Conservation (phyloP, 2,888 invertebrate genomes). For the Adineta ricciae region DNA sequence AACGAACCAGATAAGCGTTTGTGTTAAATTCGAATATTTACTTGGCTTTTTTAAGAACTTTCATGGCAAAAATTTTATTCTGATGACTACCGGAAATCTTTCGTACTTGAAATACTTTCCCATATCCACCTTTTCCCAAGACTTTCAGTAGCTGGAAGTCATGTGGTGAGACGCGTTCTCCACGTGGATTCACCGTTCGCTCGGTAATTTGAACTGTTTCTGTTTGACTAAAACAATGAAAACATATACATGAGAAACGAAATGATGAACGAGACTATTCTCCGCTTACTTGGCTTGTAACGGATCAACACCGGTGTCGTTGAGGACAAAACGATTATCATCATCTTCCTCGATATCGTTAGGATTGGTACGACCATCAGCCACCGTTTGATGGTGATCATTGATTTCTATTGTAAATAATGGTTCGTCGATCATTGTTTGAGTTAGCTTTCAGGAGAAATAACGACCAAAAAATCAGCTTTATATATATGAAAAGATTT, state of each 20-base stretch:
- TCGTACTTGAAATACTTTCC: constrained; percentile 72
- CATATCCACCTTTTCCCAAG: constrained; percentile 94
- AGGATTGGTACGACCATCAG: not conserved
- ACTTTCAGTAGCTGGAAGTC: constrained; percentile 90
- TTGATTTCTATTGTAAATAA: not conserved
- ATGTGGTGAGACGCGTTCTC: constrained; percentile 24
- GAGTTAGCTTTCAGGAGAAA: not conserved
- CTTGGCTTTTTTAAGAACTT: constrained; percentile 68
- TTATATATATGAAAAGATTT: not conserved
- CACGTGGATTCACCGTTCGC: constrained; percentile 31
- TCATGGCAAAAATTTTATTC: constrained; percentile 95
- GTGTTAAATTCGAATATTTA: not conserved
- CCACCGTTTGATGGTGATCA: not conserved
- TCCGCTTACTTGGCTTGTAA: not conserved
- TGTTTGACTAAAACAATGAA: not conserved
- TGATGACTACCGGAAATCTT: constrained; percentile 83
- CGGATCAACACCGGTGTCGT: not conserved
- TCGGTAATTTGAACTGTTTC: constrained; percentile 33
- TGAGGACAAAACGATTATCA: not conserved
- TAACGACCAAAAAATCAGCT: not conserved
- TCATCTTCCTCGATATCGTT: not conserved
- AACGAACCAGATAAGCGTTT: not conserved
- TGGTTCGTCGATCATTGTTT: not conserved
- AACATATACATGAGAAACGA: too few species aligned
- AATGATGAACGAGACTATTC: not conserved